Evolutionary conservation across 2,888 invertebrate species (phyloP).

Genomic region (Lasioglossum villosulum): DNA sequence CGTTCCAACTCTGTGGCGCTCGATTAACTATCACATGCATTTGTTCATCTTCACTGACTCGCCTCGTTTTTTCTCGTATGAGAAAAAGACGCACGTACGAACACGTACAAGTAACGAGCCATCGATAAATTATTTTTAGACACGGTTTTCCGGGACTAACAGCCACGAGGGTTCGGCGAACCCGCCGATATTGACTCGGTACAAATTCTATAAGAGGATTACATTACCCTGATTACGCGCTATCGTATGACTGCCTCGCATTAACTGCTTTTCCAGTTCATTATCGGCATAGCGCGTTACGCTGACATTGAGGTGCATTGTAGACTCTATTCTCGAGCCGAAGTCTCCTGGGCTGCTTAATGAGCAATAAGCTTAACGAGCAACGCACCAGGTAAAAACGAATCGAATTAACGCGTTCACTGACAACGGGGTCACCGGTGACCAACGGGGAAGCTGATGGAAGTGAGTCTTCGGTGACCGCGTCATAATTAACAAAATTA

Average conservation of each 20-base stretch:
- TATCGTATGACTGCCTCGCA: constrained; percentile 20
- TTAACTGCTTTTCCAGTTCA: constrained; percentile 45
- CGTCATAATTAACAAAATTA: not conserved
- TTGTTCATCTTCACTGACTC: not conserved
- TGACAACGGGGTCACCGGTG: constrained; percentile 1
- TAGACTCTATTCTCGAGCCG: constrained; percentile 20
- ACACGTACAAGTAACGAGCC: not conserved
- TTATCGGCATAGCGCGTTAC: constrained; percentile 46
- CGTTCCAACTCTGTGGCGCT: not conserved
- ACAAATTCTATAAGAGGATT: constrained; percentile 42
- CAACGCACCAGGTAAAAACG: not conserved
- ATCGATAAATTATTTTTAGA: constrained; percentile 43
- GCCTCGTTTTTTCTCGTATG: not conserved
- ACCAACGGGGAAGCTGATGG: not conserved
- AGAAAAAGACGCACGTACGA: not conserved
- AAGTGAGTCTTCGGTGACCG: not conserved
- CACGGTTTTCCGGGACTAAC: not conserved
- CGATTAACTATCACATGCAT: not conserved
- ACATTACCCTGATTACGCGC: constrained; percentile 39
- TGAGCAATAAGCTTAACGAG: constrained; percentile 13
- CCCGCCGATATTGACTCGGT: constrained; percentile 25
- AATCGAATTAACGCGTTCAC: constrained; percentile 29
- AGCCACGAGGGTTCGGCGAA: constrained; percentile 35
- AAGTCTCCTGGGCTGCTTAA: not conserved
- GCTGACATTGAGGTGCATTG: constrained; percentile 40